Conservation (phyloP, 2,797 vertebrate species). For the Heliangelus exortis region DNA sequence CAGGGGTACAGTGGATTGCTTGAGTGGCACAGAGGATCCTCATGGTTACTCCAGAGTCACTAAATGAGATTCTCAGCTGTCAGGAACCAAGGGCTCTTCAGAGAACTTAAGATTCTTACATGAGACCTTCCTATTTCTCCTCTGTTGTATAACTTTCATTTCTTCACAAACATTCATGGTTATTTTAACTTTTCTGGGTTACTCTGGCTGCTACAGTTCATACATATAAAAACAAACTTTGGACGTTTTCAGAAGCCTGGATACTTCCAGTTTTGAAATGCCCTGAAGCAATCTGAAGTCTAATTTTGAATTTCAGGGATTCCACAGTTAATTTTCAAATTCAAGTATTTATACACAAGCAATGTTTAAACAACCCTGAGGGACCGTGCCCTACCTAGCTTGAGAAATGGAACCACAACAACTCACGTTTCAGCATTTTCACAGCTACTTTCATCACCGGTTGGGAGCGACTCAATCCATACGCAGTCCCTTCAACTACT, state of each 20-base stretch:
- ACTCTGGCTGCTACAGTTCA: neutral
- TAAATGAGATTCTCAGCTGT: neutral
- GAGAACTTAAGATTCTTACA: neutral
- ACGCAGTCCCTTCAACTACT: constrained; percentile 96
- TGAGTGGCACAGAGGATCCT: neutral
- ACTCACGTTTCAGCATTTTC: constrained; percentile 99
- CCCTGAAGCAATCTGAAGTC: neutral
- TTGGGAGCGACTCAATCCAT: constrained; percentile 94
- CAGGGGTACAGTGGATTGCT: neutral
- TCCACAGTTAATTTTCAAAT: neutral
- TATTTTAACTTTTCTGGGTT: neutral
- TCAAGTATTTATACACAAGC: neutral
- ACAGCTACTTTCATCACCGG: constrained; percentile 99
- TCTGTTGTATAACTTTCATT: neutral
- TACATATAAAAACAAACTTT: neutral
- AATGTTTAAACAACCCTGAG: neutral
- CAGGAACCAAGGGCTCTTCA: neutral
- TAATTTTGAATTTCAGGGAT: neutral
- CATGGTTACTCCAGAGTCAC: neutral
- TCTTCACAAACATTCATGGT: neutral
- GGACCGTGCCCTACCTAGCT: neutral
- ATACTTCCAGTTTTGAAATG: neutral
- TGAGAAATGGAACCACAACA: neutral
- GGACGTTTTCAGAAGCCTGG: neutral
- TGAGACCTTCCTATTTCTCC: neutral